These are phyloP conservation scores for Syngnathoides biaculeatus DNA, from an alignment of 2,113 vertebrate species.

Conservation along the genomic window DNA sequence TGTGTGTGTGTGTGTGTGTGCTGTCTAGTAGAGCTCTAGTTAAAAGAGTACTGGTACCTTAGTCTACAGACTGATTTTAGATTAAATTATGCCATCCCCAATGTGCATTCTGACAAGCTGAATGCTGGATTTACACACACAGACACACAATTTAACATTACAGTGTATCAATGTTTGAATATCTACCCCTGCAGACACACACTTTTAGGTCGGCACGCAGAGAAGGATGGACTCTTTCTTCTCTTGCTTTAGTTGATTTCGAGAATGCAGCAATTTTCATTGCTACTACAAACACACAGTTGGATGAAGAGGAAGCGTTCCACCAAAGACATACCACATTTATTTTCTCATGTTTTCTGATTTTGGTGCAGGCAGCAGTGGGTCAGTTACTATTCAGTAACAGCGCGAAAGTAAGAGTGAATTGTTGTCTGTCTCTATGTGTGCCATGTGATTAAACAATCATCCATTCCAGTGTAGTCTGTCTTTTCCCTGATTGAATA, in stretches of 20 bases:
- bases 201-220: conserved; percentile 35
- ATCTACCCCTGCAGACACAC: conserved; percentile 37
- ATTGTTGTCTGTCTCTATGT: no score
- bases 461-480: no score
- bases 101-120: conserved; percentile 53
- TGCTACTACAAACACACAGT: no score
- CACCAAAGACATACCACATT: no score
- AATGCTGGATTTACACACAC: conserved; percentile 32
- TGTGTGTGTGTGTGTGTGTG: conserved; percentile 21
- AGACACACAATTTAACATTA: conserved; percentile 21
- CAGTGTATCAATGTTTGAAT: conserved; percentile 40
- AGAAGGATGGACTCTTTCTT: conserved; percentile 44
- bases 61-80: conserved; percentile 60
- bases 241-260: conserved; percentile 38
- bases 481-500: no score
- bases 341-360: no score
- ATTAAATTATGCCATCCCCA: conserved; percentile 55
- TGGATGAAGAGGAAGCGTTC: no score
- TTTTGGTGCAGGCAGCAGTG: no score
- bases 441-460: no score
- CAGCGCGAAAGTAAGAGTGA: no score
- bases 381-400: no score
- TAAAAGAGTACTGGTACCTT: conserved; percentile 59
- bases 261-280: no score
- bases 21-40: conserved; percentile 61